Evolutionary conservation across 2,888 invertebrate genomes (phyloP).

Genomic region (Melieria picta): DNA sequence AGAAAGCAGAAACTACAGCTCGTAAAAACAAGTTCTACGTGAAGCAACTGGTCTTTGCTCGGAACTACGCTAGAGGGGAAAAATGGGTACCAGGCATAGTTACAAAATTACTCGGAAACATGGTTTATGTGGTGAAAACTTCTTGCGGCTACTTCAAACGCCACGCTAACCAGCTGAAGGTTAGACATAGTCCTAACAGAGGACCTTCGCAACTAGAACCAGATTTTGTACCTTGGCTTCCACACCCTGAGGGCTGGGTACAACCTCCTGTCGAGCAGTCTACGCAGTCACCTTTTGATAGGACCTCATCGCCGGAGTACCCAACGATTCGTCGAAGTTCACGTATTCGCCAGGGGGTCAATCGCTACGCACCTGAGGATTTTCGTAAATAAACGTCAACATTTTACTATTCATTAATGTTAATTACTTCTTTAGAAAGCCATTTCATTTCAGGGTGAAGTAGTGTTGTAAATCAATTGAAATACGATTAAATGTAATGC

Average conservation of each 20-base stretch:
- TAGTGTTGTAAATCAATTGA: too few species aligned
- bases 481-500: too few species aligned
- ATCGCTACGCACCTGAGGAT: constrained; percentile 11
- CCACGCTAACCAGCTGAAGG: constrained; percentile 3
- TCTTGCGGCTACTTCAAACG: constrained; percentile 10
- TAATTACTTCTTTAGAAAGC: too few species aligned
- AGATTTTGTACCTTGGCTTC: neutral
- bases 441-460: too few species aligned
- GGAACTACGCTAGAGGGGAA: constrained; percentile 21
- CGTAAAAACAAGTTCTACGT: neutral
- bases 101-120: constrained; percentile 7
- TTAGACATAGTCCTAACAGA: too few species aligned
- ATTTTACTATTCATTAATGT: too few species aligned
- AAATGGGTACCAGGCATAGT: constrained; percentile 28
- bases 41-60: constrained; percentile 15
- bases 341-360: constrained; percentile 16
- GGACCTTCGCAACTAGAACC: neutral
- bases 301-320: neutral
- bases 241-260: neutral
- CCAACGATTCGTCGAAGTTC: constrained; percentile 8
- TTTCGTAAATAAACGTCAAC: constrained; percentile 5
- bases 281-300: neutral
- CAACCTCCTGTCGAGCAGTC: neutral
- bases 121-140: constrained; percentile 12
- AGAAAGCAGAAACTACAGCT: neutral